phyloP scores from a whole-genome alignment of 2,113 vertebrate genomes.

The Ammodytes marinus region DNA sequence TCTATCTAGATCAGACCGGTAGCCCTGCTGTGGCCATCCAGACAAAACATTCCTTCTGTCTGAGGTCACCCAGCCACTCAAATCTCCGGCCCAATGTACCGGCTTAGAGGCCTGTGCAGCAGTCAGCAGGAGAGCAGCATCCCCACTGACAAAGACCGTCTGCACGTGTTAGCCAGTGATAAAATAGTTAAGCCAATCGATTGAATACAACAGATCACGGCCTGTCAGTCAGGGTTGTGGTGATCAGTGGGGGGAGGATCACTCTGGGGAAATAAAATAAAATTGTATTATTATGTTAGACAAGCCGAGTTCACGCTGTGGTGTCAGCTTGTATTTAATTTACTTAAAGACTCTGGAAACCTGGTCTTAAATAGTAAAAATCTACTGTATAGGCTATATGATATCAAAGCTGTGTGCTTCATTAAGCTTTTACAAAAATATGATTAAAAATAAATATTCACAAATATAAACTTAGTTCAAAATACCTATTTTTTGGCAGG shows the following conservation, averaged over 20 bases:
- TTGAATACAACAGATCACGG: constrained; percentile 35
- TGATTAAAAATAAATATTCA: too few relatives aligned
- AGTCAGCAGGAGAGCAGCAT: constrained; percentile 63
- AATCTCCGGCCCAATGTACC: constrained; percentile 72
- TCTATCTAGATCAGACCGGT: constrained; percentile 41
- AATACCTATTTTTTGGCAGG: too few relatives aligned
- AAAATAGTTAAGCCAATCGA: constrained; percentile 49
- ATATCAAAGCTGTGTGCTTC: too few relatives aligned
- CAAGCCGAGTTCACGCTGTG: background rate
- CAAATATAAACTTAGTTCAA: too few relatives aligned
- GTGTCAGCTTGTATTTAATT: constrained; percentile 13
- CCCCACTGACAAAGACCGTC: constrained; percentile 18
- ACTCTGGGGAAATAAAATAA: too few relatives aligned
- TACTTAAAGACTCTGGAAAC: background rate
- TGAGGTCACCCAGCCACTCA: constrained; percentile 78
- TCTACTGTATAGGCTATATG: too few relatives aligned
- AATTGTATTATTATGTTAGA: background rate
- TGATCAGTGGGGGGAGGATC: background rate
- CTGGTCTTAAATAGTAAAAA: too few relatives aligned
- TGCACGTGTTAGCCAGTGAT: constrained; percentile 23
- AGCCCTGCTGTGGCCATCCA: constrained; percentile 67
- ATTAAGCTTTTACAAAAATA: too few relatives aligned
- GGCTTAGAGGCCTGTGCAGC: constrained; percentile 68
- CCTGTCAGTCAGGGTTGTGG: constrained; percentile 12
- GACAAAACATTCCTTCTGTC: constrained; percentile 83